Evolutionary conservation across 2,797 vertebrate genomes (phyloP).

Genomic region (Valencia hispanica): DNA sequence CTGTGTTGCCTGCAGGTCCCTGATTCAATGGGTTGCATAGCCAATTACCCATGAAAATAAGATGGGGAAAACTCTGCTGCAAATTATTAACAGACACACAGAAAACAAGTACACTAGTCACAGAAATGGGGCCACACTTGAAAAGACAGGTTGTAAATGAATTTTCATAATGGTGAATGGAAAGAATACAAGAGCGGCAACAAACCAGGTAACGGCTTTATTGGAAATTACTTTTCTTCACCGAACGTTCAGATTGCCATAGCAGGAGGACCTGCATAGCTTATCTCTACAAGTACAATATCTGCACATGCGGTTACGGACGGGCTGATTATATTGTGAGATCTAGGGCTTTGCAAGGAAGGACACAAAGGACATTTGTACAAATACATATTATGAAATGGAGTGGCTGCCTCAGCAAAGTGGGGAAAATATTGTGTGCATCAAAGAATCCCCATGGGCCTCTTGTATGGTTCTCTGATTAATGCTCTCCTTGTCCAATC

Average conservation of each 20-base stretch:
- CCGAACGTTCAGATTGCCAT: constrained; percentile 14
- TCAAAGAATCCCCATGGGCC: background rate
- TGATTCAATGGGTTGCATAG: constrained; percentile 55
- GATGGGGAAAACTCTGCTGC: constrained; percentile 32
- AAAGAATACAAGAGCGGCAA: background rate
- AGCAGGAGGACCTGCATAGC: constrained; percentile 25
- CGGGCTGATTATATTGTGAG: constrained; percentile 23
- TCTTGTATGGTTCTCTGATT: background rate
- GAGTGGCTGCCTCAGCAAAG: constrained; percentile 8
- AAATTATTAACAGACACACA: constrained; percentile 47
- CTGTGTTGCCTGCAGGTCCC: constrained; percentile 52
- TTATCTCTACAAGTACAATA: constrained; percentile 29
- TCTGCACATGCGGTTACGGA: background rate
- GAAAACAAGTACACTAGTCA: constrained; percentile 18
- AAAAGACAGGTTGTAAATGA: background rate
- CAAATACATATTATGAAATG: constrained; percentile 35
- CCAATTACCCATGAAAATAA: constrained; percentile 65
- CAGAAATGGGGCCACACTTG: background rate
- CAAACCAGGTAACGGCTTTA: constrained; percentile 16
- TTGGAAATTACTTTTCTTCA: constrained; percentile 1
- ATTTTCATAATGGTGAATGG: background rate
- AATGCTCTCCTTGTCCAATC: background rate
- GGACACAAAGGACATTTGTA: constrained; percentile 52
- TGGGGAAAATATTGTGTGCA: background rate
- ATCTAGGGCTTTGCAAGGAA: constrained; percentile 24